phyloP scores from a whole-genome alignment of 2,113 vertebrate species.

The Pristiophorus japonicus region DNA sequence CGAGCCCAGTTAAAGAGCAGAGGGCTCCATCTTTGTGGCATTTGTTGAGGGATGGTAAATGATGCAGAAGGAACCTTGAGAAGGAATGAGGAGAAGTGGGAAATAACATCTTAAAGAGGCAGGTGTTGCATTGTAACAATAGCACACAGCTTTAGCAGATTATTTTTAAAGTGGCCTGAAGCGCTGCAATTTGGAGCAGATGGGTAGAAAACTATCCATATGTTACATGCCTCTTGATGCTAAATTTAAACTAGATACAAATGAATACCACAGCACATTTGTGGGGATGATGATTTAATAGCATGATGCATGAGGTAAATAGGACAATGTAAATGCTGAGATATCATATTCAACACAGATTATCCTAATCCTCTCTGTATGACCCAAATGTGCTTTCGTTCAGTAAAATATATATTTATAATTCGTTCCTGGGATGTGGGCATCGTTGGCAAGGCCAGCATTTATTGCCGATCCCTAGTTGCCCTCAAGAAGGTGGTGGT shows the following conservation, averaged over 20 bases:
- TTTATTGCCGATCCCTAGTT: too few species aligned
- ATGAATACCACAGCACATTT: conserved; percentile 16
- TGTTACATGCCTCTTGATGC: not conserved
- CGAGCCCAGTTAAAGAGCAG: not conserved
- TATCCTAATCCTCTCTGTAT: not conserved
- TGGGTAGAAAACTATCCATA: not conserved
- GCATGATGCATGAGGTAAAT: not conserved
- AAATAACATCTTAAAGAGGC: not conserved
- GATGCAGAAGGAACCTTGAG: not conserved
- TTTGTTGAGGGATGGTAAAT: not conserved
- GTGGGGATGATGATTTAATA: not conserved
- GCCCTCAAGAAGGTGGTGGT: too few species aligned
- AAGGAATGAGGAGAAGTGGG: not conserved
- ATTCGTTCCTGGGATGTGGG: too few species aligned
- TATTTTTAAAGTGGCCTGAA: not conserved
- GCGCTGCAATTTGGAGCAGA: not conserved
- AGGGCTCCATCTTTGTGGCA: not conserved
- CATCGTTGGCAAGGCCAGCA: too few species aligned
- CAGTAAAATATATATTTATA: too few species aligned
- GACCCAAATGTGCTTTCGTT: not conserved
- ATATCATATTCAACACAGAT: not conserved
- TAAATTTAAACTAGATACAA: not conserved
- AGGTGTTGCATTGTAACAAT: not conserved
- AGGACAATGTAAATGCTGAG: not conserved
- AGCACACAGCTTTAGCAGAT: not conserved